Base-by-base conservation (phyloP, 92 coral and sea anemone genomes). In the Umimayanthus chanpuru region DNA sequence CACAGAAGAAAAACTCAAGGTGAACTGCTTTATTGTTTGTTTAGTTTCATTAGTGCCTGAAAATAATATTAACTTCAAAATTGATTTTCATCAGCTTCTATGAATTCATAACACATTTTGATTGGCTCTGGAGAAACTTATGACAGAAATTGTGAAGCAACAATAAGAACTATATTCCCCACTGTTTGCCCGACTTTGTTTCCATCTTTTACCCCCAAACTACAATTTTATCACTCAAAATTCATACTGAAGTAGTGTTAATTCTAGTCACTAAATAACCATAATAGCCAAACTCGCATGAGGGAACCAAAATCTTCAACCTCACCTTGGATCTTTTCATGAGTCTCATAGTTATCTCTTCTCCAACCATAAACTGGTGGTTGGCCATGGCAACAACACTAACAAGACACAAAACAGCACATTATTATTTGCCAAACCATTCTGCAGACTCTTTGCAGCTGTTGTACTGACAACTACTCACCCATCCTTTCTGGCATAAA, bases 321-420 rank as follows among this genome's bases (percentile, higher is more conserved):
- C 41, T 14, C 86, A 96, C 98, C 96, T 97, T 97, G 6, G 93
- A 88, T 82, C 98, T 90, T 81, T 97, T 97, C 99, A 97, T 97
- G 55, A 97, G 94, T 77, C 93, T 90, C 99, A 97, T 97, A 21
- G 96, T 95, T 56, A 97, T 93, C 75, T 89, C 89, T 88, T 94
- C 95, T 25, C 97, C 99, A 6, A 85, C 91, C 44, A 89, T 88
- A 91, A 91, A 92, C 73, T 88, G 94, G 70, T 92, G 94, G 26
- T 94, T 94, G 85, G 96, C 94, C 93, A 97, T 90, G 15, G 99
- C 98, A 91, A 94, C 89, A 90, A 97, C 99, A 94, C 99, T 97
- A 77, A 21, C 86, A 70, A 25, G 43, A 82, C 20, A 61, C 79
- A 81, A 30, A 76, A 73, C 9, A 53, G 36, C 49, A 82, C 15